Percentiles rank a stretch among this genome's conserved stretches.
These are phyloP conservation scores for Tethea ocularis DNA, from an alignment of 2,888 invertebrate genomes.

Conservation along the genomic window DNA sequence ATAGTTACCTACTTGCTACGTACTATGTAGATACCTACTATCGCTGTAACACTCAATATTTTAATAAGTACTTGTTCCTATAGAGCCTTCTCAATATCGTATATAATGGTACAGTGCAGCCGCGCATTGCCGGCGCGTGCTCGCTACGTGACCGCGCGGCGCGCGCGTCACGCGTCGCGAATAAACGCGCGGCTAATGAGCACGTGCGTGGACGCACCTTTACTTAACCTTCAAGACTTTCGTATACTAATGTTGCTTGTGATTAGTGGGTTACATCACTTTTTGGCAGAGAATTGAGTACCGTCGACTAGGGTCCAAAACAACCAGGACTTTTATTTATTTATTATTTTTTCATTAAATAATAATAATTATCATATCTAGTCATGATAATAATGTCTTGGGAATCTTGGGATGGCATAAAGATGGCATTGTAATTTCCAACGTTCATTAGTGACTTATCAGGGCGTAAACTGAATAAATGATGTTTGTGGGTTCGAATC, in stretches of 20 bases:
- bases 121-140: slow-evolving; percentile 64
- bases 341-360: too few relatives aligned
- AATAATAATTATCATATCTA: too few relatives aligned
- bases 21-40: too few relatives aligned
- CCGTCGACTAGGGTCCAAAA: not conserved
- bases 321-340: not conserved
- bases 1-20: too few relatives aligned
- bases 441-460: too few relatives aligned
- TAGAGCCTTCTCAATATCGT: not conserved
- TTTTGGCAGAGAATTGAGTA: not conserved
- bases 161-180: slow-evolving; percentile 65
- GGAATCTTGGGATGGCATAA: too few relatives aligned
- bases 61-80: not conserved
- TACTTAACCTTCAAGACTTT: slow-evolving; percentile 44
- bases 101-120: slow-evolving; percentile 41
- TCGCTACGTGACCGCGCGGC: slow-evolving; percentile 66
- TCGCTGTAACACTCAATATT: not conserved
- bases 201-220: slow-evolving; percentile 64
- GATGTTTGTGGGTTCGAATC: too few relatives aligned
- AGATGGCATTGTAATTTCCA: too few relatives aligned
- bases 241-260: not conserved
- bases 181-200: slow-evolving; percentile 71
- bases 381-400: too few relatives aligned
- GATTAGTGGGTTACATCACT: not conserved
- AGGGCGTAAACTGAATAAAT: too few relatives aligned